Evolutionary conservation across 2,113 vertebrate species (phyloP), one percentile per base, ranked within the genome.

Genomic region (Notothenia rossii): DNA sequence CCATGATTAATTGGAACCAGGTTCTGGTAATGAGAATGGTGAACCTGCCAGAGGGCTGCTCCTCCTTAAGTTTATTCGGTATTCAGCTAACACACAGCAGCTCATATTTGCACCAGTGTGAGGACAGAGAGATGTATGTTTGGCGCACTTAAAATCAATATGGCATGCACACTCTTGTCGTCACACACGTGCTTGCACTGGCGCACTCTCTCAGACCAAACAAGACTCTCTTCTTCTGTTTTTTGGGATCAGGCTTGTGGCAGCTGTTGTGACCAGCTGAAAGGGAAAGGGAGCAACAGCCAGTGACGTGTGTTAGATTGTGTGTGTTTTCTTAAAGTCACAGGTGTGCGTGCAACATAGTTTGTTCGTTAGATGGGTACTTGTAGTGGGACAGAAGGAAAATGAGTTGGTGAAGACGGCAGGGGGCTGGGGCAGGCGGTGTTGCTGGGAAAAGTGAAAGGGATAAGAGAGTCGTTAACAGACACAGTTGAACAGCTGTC

Each of bases 251-350:
- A 20, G 78, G 63, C 75, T 82, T 1, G 40, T 50, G 81, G 15
- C 91, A 91, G 91, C 92, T 93, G 92, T 90, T 78, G 83, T 4
- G 73, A 81, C 88, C 88, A 89, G 86, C 89, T 91, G 91, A 81
- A 75, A 82, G 75, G 20, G 72, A 74, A 72, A 77, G 55, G 63
- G 66, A 61, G 14, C 64, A 59, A 18, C 18, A 69, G 43, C 29
- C 43, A 53, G 43, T 51, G 48, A 20, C 9, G 13, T 71, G 62
- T 17, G 25, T 68, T 29, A 45, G 54, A 78, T 71, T 66, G 18
- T 60, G 22, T 62, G 11, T 75, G 82, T 69, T 36, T 51, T 3
- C 48, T 6, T 7, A 11, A 17, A 22, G 45, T 13, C 72, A 10
- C 10, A 10, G 53, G 86, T 81, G 29, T 49, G 49, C 17, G 49